phyloP scores from a whole-genome alignment of 2,888 invertebrate species.

The Hoplodrina blanda region DNA sequence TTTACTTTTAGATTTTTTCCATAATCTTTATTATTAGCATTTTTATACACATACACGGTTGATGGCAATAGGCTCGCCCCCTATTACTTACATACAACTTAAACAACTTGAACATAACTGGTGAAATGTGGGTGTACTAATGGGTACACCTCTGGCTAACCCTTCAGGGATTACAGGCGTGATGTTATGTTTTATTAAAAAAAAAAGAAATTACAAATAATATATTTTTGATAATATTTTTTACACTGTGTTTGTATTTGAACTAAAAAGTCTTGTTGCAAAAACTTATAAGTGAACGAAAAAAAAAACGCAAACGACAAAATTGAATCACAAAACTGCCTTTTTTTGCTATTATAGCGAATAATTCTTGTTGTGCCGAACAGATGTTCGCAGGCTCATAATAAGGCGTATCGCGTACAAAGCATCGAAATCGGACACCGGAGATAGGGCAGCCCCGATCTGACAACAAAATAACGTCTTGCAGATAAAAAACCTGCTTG shows the following conservation, averaged over 20 bases:
- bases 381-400: constrained; percentile 89
- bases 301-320: constrained; percentile 69
- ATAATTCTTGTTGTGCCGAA: constrained; percentile 82
- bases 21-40: too few species aligned
- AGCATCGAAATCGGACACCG: constrained; percentile 90
- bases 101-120: too few species aligned
- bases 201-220: too few species aligned
- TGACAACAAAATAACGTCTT: constrained; percentile 78
- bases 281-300: constrained; percentile 63
- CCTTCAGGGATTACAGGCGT: too few species aligned
- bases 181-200: too few species aligned
- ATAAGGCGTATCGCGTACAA: constrained; percentile 90
- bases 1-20: too few species aligned
- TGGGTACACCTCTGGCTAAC: too few species aligned
- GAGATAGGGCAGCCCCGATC: constrained; percentile 87
- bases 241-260: constrained; percentile 16
- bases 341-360: constrained; percentile 83
- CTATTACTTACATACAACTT: too few species aligned
- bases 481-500: constrained; percentile 67
- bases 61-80: too few species aligned
- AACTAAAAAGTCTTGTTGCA: constrained; percentile 46
- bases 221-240: too few species aligned
- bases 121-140: too few species aligned
- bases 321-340: constrained; percentile 75
- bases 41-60: too few species aligned